Base-by-base conservation (phyloP, 2,888 invertebrate genomes). In the Blastobasis adustella region DNA sequence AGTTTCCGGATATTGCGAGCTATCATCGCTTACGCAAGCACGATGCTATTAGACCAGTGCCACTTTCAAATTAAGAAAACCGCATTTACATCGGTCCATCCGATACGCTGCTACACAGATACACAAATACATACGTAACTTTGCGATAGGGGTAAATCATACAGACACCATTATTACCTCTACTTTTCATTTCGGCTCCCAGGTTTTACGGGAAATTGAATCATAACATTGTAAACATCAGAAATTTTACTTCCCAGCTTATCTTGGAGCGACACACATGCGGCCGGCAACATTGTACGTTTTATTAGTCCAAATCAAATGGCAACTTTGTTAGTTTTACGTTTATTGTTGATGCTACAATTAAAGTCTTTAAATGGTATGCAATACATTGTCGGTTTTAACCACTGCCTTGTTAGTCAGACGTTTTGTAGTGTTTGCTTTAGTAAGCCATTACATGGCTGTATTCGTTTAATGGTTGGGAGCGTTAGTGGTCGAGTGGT, bases 341-440 rank as follows among this genome's bases (percentile, higher is more conserved):
- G 54, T 57, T 60, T 59, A 54, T 53, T 53, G 54, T 58, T 50
- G 45, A 50, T 51, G 49, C 53, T 50, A 59, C 57, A 60, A 60
- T 59, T 62, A 58, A 61, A 60, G 50, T 59, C 54, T 53, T 49
- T 37, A 46, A 46, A 9, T 37, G 52, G 49, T 10, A 51, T 47
- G 10, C 49, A 41, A 45, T 47, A 58, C 57, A 51, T 54, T 51
- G 55, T 58, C 44, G 42, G 43, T 8, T 36, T 23, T 46, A 38
- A 45, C 54, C 45, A 46, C 6, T 41, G 6, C n/a, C 47, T 41
- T 47, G 46, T 47, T 47, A 47, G 42, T 42, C 42, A 36, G 42
- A 41, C 23, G 23, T 23, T 23, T 23, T 23, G 23, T 23, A 23
- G 23, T 23, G 23, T 23, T 23, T 3, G 23, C 23, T 23, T 23